Evolutionary conservation across 2,113 vertebrate genomes (phyloP), one percentile per base, ranked within the genome.

Genomic region (Eudorcas thomsonii): DNA sequence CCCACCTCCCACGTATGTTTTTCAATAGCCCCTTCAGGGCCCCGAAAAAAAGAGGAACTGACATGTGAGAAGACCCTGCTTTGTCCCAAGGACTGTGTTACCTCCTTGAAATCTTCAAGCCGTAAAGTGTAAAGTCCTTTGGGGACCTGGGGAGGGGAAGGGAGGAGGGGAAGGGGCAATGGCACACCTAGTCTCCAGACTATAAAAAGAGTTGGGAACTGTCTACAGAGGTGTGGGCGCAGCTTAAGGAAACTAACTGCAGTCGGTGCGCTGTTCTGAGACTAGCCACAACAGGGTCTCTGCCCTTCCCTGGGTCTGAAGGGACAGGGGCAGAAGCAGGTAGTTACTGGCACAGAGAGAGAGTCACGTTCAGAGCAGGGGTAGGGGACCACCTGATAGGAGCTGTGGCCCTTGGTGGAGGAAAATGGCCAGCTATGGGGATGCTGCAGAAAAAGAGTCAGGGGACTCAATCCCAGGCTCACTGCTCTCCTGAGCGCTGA

Each of bases 1-100:
- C 26, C 10, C 17, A 0, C 19, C 57, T 8, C 5, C 33, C n/a
- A 13, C 0, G 4, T 8, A 2, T 9, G 19, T 26, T 88, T 45
- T 55, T 23, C 4, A 10, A 33, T 36, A 26, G 12, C 3, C 15
- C 23, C 39, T 82, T 92, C 77, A 86, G 1, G 12, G 17, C 36
- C 64, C 17, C 0, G 6, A 4, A 74, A 50, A 55, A 52, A 45
- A 67, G 45, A 60, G 45, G 45, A n/a, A 26, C 7, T 7, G 15
- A 36, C 6, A 30, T 21, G 6, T 14, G 80, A 48, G 43, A 14
- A 43, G 16, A 13, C 39, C n/a, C 26, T 13, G 8, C 14, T 82
- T 33, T 85, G 84, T 43, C 36, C 12, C 92, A 28, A 52, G n/a
- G 23, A 13, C 59, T 67, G 43, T 39, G 25, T 26, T 30, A 77